Evolutionary conservation across 1,140 invertebrate genomes (phyloP).

Genomic region (Alviniconcha marisindica): DNA sequence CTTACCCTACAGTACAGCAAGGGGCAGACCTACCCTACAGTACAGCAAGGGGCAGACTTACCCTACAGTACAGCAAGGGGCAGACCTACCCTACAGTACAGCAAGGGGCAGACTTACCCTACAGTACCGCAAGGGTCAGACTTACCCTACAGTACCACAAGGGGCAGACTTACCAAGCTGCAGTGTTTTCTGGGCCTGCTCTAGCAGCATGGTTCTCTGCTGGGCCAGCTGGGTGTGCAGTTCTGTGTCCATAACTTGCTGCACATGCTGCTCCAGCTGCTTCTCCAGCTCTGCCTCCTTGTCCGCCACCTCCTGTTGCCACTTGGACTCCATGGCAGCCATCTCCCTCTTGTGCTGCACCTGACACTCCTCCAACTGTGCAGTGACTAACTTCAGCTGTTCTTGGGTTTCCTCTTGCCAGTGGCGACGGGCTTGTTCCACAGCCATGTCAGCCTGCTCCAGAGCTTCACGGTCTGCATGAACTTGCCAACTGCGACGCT

Average conservation of each 20-base stretch:
- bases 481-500: slow-evolving; percentile 18
- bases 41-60: background rate
- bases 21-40: background rate
- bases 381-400: slow-evolving; percentile 33
- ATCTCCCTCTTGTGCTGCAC: slow-evolving; percentile 40
- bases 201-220: slow-evolving; percentile 6
- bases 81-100: background rate
- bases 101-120: no score
- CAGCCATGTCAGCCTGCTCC: slow-evolving; percentile 23
- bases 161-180: slow-evolving; percentile 18
- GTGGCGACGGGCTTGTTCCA: slow-evolving; percentile 45
- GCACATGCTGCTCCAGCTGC: background rate
- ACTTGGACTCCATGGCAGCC: slow-evolving; percentile 20
- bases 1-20: background rate
- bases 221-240: background rate
- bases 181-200: slow-evolving; percentile 15
- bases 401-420: slow-evolving; percentile 50
- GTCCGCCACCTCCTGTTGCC: slow-evolving; percentile 21
- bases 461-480: slow-evolving; percentile 11
- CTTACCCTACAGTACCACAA: no score
- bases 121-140: no score
- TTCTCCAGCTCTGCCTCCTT: background rate
- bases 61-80: background rate
- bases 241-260: background rate
- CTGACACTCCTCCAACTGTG: slow-evolving; percentile 39